Evolutionary conservation across 2,113 vertebrate species (phyloP).

Genomic region (Ahaetulla prasina): DNA sequence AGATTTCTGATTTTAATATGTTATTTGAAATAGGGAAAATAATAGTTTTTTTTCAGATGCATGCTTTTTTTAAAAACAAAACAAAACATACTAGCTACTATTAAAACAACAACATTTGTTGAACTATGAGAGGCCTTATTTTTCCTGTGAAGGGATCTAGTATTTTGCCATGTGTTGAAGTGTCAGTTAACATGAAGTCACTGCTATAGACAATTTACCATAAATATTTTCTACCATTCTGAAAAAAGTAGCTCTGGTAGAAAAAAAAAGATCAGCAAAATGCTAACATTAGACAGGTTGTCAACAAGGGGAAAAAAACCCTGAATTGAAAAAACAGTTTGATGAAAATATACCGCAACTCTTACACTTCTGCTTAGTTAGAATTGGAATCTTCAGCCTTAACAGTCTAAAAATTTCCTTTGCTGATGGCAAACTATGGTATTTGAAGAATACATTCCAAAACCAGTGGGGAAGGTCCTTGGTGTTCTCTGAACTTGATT

Average conservation of each 20-base stretch:
- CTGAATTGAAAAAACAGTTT: neutral
- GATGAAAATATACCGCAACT: neutral
- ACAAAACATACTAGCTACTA: neutral
- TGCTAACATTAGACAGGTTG: no score
- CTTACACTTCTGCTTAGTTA: neutral
- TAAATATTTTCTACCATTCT: neutral
- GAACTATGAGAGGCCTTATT: accelerated
- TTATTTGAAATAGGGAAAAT: neutral
- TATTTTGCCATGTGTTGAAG: neutral
- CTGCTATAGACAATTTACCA: neutral
- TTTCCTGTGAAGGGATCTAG: neutral
- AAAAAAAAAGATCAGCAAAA: neutral
- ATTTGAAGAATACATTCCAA: no score
- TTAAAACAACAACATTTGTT: neutral
- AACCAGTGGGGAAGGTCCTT: no score
- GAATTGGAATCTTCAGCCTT: neutral
- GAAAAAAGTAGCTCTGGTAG: neutral
- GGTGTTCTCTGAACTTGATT: no score
- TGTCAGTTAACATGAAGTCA: neutral
- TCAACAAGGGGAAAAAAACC: neutral
- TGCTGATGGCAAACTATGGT: no score
- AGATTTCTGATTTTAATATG: constrained; percentile 19
- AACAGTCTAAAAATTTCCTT: neutral
- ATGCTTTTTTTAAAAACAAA: neutral
- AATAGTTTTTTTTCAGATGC: neutral